These are phyloP conservation scores for Steromphala cineraria DNA, from an alignment of 2,888 invertebrate species.

Conservation along the genomic window DNA sequence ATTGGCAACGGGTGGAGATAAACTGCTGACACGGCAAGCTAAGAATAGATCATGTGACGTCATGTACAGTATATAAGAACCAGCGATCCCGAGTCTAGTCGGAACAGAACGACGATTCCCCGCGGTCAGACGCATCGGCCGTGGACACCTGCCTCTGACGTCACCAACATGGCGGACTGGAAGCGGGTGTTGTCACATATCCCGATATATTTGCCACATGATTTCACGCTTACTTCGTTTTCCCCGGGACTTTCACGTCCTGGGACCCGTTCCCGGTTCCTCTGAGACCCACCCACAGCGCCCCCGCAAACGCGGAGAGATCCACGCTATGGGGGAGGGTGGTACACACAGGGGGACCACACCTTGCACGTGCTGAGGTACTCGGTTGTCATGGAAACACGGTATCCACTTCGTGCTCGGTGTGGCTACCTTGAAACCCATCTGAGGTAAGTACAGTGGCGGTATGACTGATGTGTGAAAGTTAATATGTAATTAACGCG, in stretches of 20 bases:
- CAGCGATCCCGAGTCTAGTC: neutral
- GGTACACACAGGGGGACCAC: slow-evolving; percentile 10
- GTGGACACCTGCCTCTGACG: neutral
- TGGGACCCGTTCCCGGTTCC: neutral
- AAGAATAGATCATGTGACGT: neutral
- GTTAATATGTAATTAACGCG: too few relatives aligned
- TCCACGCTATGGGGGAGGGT: slow-evolving; percentile 16
- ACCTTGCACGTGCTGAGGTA: neutral
- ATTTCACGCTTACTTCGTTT: neutral
- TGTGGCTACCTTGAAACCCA: neutral
- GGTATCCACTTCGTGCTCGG: neutral
- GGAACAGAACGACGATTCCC: slow-evolving; percentile 3
- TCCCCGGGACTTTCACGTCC: neutral
- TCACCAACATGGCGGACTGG: neutral
- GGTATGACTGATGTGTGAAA: too few relatives aligned
- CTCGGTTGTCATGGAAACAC: neutral
- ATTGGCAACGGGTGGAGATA: too few relatives aligned
- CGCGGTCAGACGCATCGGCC: neutral
- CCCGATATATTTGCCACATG: neutral
- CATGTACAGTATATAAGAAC: neutral
- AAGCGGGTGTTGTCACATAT: neutral
- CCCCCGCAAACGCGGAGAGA: slow-evolving; percentile 15
- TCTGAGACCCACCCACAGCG: neutral
- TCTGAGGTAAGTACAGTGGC: too few relatives aligned
- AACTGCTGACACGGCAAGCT: too few relatives aligned